These are phyloP conservation scores for Stenurella melanura DNA, from an alignment of 2,888 invertebrate genomes.

Conservation along the genomic window DNA sequence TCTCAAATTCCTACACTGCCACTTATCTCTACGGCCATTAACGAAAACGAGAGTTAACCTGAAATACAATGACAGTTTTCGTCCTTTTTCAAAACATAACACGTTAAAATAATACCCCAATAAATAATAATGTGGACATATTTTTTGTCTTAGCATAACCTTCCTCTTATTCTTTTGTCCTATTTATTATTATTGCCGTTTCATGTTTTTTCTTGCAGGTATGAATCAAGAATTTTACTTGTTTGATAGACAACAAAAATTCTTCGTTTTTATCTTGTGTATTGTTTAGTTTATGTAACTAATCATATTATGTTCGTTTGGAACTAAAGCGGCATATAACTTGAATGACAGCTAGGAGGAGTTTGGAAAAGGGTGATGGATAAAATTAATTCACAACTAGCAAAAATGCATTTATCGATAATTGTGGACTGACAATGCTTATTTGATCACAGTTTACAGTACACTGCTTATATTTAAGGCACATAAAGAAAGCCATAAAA, in stretches of 20 bases:
- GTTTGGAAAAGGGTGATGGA: too few species aligned
- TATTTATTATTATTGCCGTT: slow-evolving; percentile 52
- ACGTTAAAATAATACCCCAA: slow-evolving; percentile 56
- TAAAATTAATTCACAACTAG: too few species aligned
- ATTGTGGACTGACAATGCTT: too few species aligned
- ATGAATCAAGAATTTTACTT: slow-evolving; percentile 29
- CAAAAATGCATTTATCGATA: too few species aligned
- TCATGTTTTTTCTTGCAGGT: slow-evolving; percentile 38
- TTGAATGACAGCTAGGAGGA: too few species aligned
- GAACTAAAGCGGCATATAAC: background rate
- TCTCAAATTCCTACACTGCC: slow-evolving; percentile 66
- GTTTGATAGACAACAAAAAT: slow-evolving; percentile 22
- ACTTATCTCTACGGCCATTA: slow-evolving; percentile 68
- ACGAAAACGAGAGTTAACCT: slow-evolving; percentile 67
- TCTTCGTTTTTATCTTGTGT: background rate
- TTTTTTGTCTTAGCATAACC: slow-evolving; percentile 44
- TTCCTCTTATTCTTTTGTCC: slow-evolving; percentile 40
- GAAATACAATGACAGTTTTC: slow-evolving; percentile 62
- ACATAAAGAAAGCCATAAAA: too few species aligned
- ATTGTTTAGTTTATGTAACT: background rate
- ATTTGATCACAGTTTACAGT: too few species aligned
- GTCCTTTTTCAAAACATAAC: slow-evolving; percentile 58
- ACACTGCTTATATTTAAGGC: too few species aligned
- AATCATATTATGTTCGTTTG: background rate
- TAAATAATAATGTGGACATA: slow-evolving; percentile 58